phyloP scores from a whole-genome alignment of 2,113 vertebrate species.

The Rhynchopsitta pachyrhyncha region DNA sequence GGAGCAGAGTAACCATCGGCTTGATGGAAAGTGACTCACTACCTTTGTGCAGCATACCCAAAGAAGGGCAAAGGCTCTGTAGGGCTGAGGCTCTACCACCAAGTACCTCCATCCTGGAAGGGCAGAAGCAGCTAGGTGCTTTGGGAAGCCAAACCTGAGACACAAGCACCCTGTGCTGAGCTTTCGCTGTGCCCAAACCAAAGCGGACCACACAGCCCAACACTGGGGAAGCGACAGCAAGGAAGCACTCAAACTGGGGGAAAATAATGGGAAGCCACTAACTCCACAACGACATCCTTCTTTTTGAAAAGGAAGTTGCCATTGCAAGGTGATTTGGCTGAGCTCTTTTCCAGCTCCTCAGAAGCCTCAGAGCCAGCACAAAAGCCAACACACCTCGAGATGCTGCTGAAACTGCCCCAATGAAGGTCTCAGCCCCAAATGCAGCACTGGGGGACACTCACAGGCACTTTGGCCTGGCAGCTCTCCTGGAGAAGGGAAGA shows the following conservation, averaged over 20 bases:
- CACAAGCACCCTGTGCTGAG: rapidly evolving
- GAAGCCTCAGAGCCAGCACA: background rate
- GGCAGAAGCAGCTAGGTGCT: background rate
- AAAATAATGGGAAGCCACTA: slow-evolving; percentile 35
- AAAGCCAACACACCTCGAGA: rapidly evolving
- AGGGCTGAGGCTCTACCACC: rapidly evolving
- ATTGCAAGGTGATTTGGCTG: background rate
- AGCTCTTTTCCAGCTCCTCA: background rate
- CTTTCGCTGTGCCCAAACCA: background rate
- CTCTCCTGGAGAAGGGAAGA: background rate
- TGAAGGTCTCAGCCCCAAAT: background rate
- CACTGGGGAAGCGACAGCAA: background rate
- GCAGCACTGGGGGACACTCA: rapidly evolving
- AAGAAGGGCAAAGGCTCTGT: slow-evolving; percentile 40
- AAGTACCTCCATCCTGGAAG: rapidly evolving
- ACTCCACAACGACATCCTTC: slow-evolving; percentile 31
- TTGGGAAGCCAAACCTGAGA: background rate
- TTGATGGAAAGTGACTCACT: slow-evolving; percentile 57
- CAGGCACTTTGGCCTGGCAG: background rate
- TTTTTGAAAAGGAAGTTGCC: slow-evolving; percentile 20
- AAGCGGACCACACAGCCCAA: background rate
- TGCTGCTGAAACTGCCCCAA: too few relatives aligned
- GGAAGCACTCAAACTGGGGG: background rate
- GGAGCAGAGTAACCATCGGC: slow-evolving; percentile 44
- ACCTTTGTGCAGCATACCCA: slow-evolving; percentile 41